A percentile compares a stretch with the other conserved stretches of the same genome.
These are phyloP conservation scores for Myotis davidii DNA, from an alignment of 2,113 vertebrate genomes.

Conservation along the genomic window DNA sequence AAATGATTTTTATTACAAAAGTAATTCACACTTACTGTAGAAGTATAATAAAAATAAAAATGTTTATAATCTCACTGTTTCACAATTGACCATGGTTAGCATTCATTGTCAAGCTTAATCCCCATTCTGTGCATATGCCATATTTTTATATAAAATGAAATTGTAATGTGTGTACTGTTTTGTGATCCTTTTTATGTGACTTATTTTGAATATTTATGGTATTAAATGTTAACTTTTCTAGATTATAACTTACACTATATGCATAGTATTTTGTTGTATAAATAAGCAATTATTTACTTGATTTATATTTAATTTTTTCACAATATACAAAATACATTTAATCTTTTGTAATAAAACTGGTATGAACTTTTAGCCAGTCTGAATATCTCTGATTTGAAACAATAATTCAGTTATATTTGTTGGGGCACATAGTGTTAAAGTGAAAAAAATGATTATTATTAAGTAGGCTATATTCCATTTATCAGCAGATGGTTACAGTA, in stretches of 20 bases:
- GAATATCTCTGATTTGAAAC: slow-evolving; percentile 12
- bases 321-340: not conserved
- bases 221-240: slow-evolving; percentile 15
- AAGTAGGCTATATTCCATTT: slow-evolving; percentile 76
- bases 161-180: not conserved
- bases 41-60: not conserved
- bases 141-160: not conserved
- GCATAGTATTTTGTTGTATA: slow-evolving; percentile 1
- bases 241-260: not conserved
- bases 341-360: slow-evolving; percentile 43
- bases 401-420: not conserved
- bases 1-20: slow-evolving; percentile 16
- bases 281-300: slow-evolving; percentile 23
- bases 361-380: slow-evolving; percentile 23
- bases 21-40: not conserved
- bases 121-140: not conserved
- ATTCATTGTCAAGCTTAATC: not conserved
- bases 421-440: slow-evolving; percentile 41
- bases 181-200: not conserved
- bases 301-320: slow-evolving; percentile 36
- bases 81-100: not conserved
- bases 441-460: slow-evolving; percentile 56
- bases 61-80: not conserved
- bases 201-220: slow-evolving; percentile 38
- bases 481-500: slow-evolving; percentile 96